Evolutionary conservation across 92 coral and sea anemone genomes (phyloP), one percentile per base, ranked within the genome.

Genomic region (Siderastrea radians): DNA sequence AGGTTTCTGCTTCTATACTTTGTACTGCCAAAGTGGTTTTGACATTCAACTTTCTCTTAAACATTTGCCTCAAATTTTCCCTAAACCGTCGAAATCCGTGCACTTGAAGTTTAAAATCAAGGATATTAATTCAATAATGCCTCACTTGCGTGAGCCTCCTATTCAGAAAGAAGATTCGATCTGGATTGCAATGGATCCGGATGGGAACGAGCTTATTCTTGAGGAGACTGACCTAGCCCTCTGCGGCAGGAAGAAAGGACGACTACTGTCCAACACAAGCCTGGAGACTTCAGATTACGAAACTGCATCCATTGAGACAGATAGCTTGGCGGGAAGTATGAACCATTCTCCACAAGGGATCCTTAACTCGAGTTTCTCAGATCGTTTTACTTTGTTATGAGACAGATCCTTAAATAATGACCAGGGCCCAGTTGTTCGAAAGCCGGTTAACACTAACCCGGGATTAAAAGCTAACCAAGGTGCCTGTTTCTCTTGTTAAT

Each of bases 1-100:
- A 3, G 94, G 93, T 3, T 98, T 98, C 64, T 95, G 99, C 68
- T 95, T 70, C 63, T 81, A 95, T 70, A 91, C 99, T 3, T 51
- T 93, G 12, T 98, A 92, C 79, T 67, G 92, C 2, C 96, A 94
- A 64, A 86, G 89, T 5, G 99, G 98, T 0, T 88, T 98, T 48
- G 99, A 92, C 54, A 83, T 98, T 68, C 99, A 98, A 73, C 90
- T 98, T 7, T 96, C 98, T 0, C 75, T 98, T n/a, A 98, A 98
- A 70, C 77, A 77, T 51, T 83, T 93, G 50, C 92, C 95, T 1
- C 93, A 93, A 69, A 94, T 95, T 10, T 45, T 54, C 69, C 98
- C 99, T 8, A 84, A 80, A 13, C 94, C 95, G 4, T 90, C 95
- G n/a, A 89, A 70, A 54, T 84, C 81, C 5, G 86, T 84, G 53